Percentiles rank a stretch among this genome's conserved stretches.
phyloP scores from a whole-genome alignment of 2,888 invertebrate genomes.

The Meteorus cinctellus region DNA sequence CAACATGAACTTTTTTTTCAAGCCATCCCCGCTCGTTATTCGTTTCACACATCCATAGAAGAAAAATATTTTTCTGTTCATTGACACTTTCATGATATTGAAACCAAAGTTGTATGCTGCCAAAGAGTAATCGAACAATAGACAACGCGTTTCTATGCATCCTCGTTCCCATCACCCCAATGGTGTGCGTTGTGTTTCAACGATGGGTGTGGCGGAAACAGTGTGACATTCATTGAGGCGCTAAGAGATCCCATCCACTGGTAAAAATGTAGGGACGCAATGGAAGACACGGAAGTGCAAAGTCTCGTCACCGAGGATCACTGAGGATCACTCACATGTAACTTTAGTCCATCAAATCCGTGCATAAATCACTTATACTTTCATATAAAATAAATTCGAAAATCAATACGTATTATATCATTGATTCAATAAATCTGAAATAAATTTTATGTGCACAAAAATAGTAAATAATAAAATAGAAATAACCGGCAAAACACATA shows the following conservation, averaged over 20 bases:
- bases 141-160: neutral
- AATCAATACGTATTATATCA: too few species aligned
- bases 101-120: neutral
- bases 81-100: neutral
- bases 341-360: too few species aligned
- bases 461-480: neutral
- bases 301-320: too few species aligned
- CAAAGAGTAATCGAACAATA: constrained; percentile 17
- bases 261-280: neutral
- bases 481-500: neutral
- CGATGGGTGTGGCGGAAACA: constrained; percentile 58
- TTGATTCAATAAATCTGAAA: too few species aligned
- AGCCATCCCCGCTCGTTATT: neutral
- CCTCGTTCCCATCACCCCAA: neutral
- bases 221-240: constrained; percentile 59
- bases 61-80: neutral
- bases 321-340: too few species aligned
- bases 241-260: constrained; percentile 42
- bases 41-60: neutral
- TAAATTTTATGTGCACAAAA: too few species aligned
- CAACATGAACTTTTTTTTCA: neutral
- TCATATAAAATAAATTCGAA: too few species aligned
- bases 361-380: too few species aligned
- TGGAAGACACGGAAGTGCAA: neutral
- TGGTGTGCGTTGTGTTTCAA: constrained; percentile 37